A percentile compares a stretch with the other conserved stretches of the same genome.
Conservation (phyloP, 2,888 invertebrate genomes). For the Glyphotaelius pellucidus region DNA sequence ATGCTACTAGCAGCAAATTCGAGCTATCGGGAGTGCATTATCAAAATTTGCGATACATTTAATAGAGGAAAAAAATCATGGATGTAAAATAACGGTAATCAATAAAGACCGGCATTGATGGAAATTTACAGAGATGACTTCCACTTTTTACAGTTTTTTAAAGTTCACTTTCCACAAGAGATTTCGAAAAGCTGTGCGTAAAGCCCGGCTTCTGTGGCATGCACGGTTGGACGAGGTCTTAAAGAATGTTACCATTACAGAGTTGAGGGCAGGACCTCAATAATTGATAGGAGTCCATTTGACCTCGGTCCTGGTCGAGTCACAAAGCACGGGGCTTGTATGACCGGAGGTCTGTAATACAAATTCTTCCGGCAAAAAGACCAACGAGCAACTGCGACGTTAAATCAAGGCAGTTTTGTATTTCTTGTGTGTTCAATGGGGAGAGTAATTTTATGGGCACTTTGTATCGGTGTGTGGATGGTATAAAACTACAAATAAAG, state of each 20-base stretch:
- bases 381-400: neutral
- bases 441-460: neutral
- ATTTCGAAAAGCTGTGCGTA: too few species aligned
- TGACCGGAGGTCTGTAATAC: neutral
- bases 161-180: too few species aligned
- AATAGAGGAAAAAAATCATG: too few species aligned
- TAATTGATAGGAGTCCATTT: conserved; percentile 15
- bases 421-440: neutral
- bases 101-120: too few species aligned
- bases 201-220: neutral
- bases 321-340: neutral
- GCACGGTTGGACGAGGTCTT: neutral
- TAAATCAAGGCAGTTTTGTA: neutral
- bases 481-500: neutral
- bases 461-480: neutral
- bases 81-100: too few species aligned
- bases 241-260: neutral
- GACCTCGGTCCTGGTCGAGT: neutral
- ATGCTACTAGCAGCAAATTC: neutral
- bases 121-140: too few species aligned
- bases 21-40: neutral
- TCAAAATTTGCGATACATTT: too few species aligned
- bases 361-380: neutral
- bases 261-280: neutral
- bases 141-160: too few species aligned